A percentile compares a stretch with the other conserved stretches of the same genome.
phyloP scores from a whole-genome alignment of 2,113 vertebrate species.

The Phasianus colchicus region DNA sequence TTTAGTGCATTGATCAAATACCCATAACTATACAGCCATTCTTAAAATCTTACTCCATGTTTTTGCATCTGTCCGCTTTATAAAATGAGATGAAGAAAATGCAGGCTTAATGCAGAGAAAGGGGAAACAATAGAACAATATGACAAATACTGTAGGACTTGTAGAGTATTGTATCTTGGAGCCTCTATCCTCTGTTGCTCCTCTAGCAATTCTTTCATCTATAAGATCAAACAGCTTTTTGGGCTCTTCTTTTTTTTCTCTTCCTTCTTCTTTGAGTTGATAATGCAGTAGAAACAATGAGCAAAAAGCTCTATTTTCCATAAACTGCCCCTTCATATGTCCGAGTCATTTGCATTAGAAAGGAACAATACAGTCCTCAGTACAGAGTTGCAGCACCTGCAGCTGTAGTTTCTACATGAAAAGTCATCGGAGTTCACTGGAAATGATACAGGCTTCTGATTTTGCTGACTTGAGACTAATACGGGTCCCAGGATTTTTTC shows the following conservation, averaged over 20 bases:
- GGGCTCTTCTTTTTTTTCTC: not conserved
- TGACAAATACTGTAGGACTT: not conserved
- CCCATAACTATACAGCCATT: not conserved
- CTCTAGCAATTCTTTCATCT: not conserved
- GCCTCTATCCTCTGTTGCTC: not conserved
- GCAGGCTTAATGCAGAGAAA: not conserved
- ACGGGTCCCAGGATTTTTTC: not conserved
- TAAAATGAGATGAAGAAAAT: not conserved
- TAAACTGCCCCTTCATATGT: not conserved
- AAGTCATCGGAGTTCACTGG: not conserved
- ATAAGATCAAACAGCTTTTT: not conserved
- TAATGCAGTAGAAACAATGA: not conserved
- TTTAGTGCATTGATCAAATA: not conserved
- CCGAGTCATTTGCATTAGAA: not conserved
- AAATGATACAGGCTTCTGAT: not conserved
- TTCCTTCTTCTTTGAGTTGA: not conserved
- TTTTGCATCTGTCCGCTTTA: not conserved
- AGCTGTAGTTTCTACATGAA: not conserved
- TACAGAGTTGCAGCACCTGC: not conserved
- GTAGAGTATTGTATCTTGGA: not conserved
- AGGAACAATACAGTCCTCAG: not conserved
- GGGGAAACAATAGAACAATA: not conserved
- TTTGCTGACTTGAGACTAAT: not conserved
- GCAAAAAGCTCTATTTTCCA: not conserved
- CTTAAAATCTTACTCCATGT: not conserved